Percentiles rank a stretch among this genome's conserved stretches.
phyloP scores from a whole-genome alignment of 2,113 vertebrate genomes.

The Cichladusa arquata region DNA sequence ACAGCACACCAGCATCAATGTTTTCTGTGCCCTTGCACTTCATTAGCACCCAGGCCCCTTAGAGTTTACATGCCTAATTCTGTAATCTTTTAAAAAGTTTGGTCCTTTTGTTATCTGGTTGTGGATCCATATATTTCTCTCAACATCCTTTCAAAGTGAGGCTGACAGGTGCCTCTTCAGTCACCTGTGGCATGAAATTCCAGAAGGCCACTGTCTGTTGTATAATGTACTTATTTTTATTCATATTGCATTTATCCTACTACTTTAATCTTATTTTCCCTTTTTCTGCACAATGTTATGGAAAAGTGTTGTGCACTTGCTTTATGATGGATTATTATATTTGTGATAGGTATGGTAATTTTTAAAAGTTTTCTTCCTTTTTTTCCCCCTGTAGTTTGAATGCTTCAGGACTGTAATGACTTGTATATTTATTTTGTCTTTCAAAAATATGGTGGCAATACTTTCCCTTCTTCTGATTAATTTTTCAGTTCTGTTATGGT shows the following conservation, averaged over 20 bases:
- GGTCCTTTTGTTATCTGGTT: not conserved
- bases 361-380: not conserved
- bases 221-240: not conserved
- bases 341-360: not conserved
- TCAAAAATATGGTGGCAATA: not conserved
- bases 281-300: not conserved
- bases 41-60: not conserved
- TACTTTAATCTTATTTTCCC: not conserved
- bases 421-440: not conserved
- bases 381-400: not conserved
- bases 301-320: not conserved
- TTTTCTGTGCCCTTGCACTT: not conserved
- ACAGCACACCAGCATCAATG: not conserved
- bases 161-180: not conserved
- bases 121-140: not conserved
- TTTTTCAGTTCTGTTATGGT: not conserved
- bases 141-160: not conserved
- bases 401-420: not conserved
- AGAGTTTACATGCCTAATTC: not conserved
- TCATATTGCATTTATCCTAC: not conserved
- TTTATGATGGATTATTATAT: not conserved
- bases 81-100: not conserved
- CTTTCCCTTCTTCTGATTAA: not conserved
- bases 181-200: not conserved
- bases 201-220: not conserved